A percentile compares a stretch with the other conserved stretches of the same genome.
Evolutionary conservation across 92 coral and sea anemone genomes (phyloP).

Genomic region (Palythoa caribaeorum): DNA sequence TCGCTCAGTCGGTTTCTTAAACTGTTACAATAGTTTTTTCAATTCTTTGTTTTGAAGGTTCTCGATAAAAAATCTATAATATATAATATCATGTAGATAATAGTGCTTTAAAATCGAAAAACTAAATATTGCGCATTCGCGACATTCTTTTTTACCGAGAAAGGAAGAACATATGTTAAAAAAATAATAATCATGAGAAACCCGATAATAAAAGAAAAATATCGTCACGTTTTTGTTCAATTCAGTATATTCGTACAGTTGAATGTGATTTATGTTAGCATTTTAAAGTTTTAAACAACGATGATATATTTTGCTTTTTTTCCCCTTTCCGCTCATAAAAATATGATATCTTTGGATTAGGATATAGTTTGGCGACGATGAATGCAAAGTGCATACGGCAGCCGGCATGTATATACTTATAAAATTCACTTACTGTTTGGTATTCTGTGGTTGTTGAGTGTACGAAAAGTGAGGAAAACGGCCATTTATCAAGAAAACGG

Average conservation of each 20-base stretch:
- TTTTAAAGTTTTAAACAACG: too few relatives aligned
- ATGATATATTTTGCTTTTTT: too few relatives aligned
- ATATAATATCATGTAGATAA: not conserved
- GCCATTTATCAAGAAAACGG: constrained; percentile 35
- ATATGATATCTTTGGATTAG: too few relatives aligned
- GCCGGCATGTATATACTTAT: not conserved
- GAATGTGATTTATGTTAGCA: too few relatives aligned
- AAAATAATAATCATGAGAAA: too few relatives aligned
- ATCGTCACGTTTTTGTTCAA: too few relatives aligned
- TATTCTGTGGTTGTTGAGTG: constrained; percentile 35
- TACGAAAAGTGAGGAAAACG: constrained; percentile 44
- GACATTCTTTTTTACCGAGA: not conserved
- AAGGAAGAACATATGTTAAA: too few relatives aligned
- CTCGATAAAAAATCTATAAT: not conserved
- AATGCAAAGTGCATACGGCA: not conserved
- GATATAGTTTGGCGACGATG: too few relatives aligned
- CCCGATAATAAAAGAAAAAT: too few relatives aligned
- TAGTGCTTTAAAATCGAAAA: not conserved
- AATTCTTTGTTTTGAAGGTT: not conserved
- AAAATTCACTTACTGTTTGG: constrained; percentile 36
- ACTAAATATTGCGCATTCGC: not conserved
- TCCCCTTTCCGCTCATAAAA: too few relatives aligned
- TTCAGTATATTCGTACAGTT: too few relatives aligned
- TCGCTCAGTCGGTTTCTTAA: not conserved
- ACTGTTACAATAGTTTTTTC: not conserved